Percentiles rank a stretch among this genome's conserved stretches.
Conservation (phyloP, 2,797 vertebrate genomes). For the Protonibea diacanthus region DNA sequence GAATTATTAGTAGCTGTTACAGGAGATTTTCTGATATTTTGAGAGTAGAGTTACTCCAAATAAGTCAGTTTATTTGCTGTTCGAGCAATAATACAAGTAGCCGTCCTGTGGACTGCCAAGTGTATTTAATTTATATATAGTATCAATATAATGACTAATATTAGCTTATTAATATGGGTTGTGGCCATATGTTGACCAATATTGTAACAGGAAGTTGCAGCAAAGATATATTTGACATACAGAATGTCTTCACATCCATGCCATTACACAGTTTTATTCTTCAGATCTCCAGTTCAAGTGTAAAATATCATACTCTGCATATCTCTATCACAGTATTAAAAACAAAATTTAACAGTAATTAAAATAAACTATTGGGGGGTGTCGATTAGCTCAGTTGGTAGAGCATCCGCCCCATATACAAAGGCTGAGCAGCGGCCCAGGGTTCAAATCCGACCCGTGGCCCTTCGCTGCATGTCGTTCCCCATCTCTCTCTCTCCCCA, state of each 20-base stretch:
- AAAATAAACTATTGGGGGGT: background rate
- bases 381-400: no score
- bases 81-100: no score
- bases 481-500: no score
- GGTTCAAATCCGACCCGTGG: no score
- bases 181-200: background rate
- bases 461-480: no score
- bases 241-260: background rate
- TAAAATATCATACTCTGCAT: background rate
- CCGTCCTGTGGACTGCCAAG: background rate
- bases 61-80: background rate
- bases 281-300: no score
- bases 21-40: background rate
- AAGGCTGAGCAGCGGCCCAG: no score
- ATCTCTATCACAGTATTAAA: background rate
- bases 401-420: no score
- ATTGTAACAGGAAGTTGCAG: background rate
- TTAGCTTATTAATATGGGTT: background rate
- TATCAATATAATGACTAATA: background rate
- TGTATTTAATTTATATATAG: background rate
- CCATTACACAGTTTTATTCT: background rate
- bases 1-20: background rate
- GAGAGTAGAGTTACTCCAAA: background rate
- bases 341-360: background rate
- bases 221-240: background rate